These are phyloP conservation scores for Bufo bufo DNA, from an alignment of 2,113 vertebrate genomes.

Conservation along the genomic window DNA sequence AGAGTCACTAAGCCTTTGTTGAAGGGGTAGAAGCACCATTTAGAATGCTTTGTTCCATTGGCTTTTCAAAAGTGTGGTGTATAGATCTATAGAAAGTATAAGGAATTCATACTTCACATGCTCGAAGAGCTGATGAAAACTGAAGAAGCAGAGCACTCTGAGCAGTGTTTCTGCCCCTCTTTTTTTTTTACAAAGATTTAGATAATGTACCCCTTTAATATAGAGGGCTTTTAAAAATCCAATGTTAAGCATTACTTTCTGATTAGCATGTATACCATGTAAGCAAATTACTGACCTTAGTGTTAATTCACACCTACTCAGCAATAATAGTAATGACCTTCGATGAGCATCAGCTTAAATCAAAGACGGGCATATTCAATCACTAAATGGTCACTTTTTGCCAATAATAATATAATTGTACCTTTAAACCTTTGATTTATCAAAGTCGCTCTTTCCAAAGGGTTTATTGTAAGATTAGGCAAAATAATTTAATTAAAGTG, in stretches of 20 bases:
- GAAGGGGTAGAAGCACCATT: no score
- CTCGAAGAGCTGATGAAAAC: no score
- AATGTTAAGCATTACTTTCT: constrained; percentile 45
- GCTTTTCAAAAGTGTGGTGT: no score
- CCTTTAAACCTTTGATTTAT: constrained; percentile 57
- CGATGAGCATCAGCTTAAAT: constrained; percentile 57
- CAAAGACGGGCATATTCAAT: constrained; percentile 30
- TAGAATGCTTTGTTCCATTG: no score
- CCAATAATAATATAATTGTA: constrained; percentile 39
- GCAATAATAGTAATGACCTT: constrained; percentile 59
- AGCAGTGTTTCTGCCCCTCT: no score
- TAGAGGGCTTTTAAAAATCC: constrained; percentile 56
- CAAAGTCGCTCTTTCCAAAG: constrained; percentile 50
- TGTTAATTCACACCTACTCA: constrained; percentile 58
- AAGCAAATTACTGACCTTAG: constrained; percentile 53
- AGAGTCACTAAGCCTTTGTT: no score
- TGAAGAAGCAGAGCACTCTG: no score
- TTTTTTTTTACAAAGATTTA: no score
- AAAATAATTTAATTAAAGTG: constrained; percentile 59
- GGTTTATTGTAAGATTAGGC: constrained; percentile 45
- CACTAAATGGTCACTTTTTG: constrained; percentile 51
- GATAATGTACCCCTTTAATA: no score
- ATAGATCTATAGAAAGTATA: no score
- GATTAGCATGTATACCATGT: constrained; percentile 46
- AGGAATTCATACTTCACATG: no score